Evolutionary conservation across 1,140 invertebrate species (phyloP).

Genomic region (Coptotermes formosanus): DNA sequence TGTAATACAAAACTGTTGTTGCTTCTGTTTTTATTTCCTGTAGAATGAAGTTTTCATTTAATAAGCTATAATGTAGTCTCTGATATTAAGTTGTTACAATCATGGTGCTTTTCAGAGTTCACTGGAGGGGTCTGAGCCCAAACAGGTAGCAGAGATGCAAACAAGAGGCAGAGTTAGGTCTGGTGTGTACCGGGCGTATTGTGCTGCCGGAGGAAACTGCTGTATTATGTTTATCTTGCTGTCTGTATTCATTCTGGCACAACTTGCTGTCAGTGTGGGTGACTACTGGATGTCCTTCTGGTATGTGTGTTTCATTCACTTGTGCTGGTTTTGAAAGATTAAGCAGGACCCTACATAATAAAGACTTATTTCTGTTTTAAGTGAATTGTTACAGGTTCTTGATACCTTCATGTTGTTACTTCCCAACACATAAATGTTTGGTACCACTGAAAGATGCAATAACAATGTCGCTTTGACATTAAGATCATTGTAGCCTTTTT

Average conservation of each 20-base stretch:
- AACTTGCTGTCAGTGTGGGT: slow-evolving; percentile 62
- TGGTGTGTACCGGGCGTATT: slow-evolving; percentile 59
- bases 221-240: slow-evolving; percentile 51
- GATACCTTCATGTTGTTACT: no score
- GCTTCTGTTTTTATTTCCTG: not conserved
- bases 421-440: no score
- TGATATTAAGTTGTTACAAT: not conserved
- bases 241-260: slow-evolving; percentile 56
- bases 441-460: no score
- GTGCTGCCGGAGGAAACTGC: slow-evolving; percentile 57
- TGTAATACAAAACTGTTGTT: no score
- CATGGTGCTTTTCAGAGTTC: slow-evolving; percentile 42
- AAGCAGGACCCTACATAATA: no score
- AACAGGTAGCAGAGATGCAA: slow-evolving; percentile 1
- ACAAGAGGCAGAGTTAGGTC: slow-evolving; percentile 38
- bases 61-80: not conserved
- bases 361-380: no score
- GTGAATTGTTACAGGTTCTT: no score
- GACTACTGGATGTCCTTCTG: slow-evolving; percentile 70
- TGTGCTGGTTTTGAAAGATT: slow-evolving; percentile 33
- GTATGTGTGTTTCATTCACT: slow-evolving; percentile 46
- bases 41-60: not conserved
- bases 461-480: no score
- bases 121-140: slow-evolving; percentile 2
- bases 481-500: no score